phyloP scores from a whole-genome alignment of 2,113 vertebrate species.

The Paedocypris sp. region DNA sequence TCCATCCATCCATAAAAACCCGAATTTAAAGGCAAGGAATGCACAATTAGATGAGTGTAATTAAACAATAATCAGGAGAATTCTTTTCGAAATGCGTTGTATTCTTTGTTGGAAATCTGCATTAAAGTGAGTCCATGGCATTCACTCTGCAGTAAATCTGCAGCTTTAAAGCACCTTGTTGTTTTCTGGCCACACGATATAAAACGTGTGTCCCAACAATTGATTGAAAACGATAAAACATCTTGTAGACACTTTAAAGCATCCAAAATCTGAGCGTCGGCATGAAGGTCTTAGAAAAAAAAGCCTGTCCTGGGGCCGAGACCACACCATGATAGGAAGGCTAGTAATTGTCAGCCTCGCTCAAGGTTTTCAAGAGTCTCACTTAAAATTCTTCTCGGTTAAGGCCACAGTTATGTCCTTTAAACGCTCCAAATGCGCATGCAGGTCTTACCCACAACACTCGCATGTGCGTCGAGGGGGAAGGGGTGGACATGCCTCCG shows the following conservation, averaged over 20 bases:
- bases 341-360: not conserved
- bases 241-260: not conserved
- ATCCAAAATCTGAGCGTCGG: not conserved
- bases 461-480: not conserved
- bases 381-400: constrained; percentile 8
- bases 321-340: not conserved
- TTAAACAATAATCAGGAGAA: too few relatives aligned
- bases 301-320: not conserved
- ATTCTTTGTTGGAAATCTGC: too few relatives aligned
- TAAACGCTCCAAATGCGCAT: not conserved
- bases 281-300: not conserved
- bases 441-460: not conserved
- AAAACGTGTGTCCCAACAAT: too few relatives aligned
- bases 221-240: too few relatives aligned
- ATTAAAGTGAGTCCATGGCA: too few relatives aligned
- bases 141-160: too few relatives aligned
- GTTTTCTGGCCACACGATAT: too few relatives aligned
- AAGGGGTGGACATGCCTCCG: not conserved
- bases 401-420: not conserved
- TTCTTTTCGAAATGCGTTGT: too few relatives aligned
- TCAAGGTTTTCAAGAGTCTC: not conserved
- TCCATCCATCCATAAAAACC: too few relatives aligned
- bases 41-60: too few relatives aligned
- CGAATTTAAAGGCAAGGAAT: too few relatives aligned
- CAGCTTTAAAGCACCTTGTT: too few relatives aligned